Evolutionary conservation across 2,113 vertebrate species (phyloP).

Genomic region (Eulemur macaco): DNA sequence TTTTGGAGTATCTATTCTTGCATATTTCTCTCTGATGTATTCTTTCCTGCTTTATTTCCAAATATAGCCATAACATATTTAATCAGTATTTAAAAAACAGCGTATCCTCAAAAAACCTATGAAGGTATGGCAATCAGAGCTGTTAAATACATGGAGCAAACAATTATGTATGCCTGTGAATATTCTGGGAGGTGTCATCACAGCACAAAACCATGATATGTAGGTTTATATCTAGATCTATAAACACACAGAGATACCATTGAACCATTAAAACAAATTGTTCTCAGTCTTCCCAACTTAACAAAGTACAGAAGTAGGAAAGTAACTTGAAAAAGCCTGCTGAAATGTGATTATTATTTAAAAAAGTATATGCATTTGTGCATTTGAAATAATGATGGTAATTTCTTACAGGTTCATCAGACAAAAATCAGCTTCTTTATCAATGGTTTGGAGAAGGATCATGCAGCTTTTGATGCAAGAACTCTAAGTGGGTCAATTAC

Average conservation of each 20-base stretch:
- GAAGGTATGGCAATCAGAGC: background rate
- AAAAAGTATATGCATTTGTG: background rate
- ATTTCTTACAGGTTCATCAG: constrained; percentile 87
- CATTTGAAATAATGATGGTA: background rate
- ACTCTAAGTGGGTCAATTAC: constrained; percentile 83
- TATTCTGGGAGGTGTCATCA: background rate
- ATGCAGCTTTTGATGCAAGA: constrained; percentile 88
- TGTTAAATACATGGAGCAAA: background rate
- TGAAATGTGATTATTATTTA: background rate
- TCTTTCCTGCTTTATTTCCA: constrained; percentile 22
- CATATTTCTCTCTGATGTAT: background rate
- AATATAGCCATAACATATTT: background rate
- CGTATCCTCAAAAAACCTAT: background rate
- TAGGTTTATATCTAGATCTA: background rate
- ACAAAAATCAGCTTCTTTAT: constrained; percentile 91
- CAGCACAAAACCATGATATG: background rate
- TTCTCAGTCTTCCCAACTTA: background rate
- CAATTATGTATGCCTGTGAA: background rate
- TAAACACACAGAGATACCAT: background rate
- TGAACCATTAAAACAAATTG: background rate
- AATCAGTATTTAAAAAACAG: background rate
- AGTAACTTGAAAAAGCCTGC: background rate
- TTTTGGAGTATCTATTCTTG: background rate
- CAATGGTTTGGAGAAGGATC: constrained; percentile 92
- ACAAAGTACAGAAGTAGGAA: background rate